Evolutionary conservation across 2,888 invertebrate species (phyloP), one percentile per base, ranked within the genome.

Genomic region (Megastigmus dorsalis): DNA sequence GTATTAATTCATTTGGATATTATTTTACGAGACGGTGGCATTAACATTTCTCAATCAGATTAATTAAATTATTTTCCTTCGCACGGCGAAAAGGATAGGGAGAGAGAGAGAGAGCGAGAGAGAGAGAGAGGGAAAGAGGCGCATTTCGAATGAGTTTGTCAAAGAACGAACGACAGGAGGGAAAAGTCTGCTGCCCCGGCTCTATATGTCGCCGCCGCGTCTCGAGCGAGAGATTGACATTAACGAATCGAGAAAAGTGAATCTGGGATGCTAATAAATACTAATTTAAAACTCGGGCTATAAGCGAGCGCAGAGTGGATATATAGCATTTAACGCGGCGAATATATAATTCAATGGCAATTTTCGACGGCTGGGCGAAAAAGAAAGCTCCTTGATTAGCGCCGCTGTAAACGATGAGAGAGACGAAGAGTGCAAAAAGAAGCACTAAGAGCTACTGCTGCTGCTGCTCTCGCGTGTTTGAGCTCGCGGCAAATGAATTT

Each of bases 1-100:
- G 80, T 83, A 84, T 86, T 84, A 85, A 86, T 86, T 85, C 84
- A 85, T 84, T 85, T 84, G 82, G 82, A 84, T 86, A 85, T 85
- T 85, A 85, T 85, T 84, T 84, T 80, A 79, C 83, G 79, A 83
- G 81, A 79, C 79, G 72, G 62, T 33, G 80, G 82, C 80, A 84
- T 85, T 83, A 84, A 85, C 83, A 82, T 85, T 76, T 86, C 82
- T 84, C 84, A 85, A 86, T 86, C 85, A 82, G 83, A 86, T 86
- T 85, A 87, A 87, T 86, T 84, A 84, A 86, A 84, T 85, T 83
- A 83, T 83, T 83, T 83, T 80, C 70, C 76, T 77, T 74, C 28
- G 50, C 54, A 23, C 67, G 50, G 71, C 71, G 41, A 48, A 54
- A 66, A 60, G 59, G 55, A 52, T 55, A 72, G 48, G 30, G 33